phyloP scores from a whole-genome alignment of 1,140 invertebrate species.

The Reticulitermes speratus region DNA sequence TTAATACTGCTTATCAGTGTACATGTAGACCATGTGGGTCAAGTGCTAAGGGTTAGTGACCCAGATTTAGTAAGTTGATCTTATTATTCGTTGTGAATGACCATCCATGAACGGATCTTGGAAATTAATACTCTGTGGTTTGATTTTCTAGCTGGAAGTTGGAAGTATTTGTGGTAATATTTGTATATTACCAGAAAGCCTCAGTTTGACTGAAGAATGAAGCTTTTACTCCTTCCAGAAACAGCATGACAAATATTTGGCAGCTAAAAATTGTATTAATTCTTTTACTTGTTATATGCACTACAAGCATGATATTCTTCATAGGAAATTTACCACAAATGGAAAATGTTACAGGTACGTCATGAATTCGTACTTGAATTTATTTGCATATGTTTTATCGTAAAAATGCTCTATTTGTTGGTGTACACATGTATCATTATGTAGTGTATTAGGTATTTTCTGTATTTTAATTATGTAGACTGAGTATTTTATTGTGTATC shows the following conservation, averaged over 20 bases:
- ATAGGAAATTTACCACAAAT: conserved; percentile 22
- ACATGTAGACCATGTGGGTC: background rate
- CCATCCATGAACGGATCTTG: background rate
- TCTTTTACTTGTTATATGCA: conserved; percentile 11
- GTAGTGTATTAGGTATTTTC: no score
- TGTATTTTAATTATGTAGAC: no score
- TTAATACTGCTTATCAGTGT: background rate
- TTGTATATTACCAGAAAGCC: background rate
- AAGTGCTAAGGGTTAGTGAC: background rate
- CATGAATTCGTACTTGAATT: background rate
- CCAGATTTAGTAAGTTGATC: background rate
- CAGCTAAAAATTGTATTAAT: conserved; percentile 21
- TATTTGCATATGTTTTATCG: no score
- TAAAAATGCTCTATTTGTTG: no score
- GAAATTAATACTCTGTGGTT: background rate
- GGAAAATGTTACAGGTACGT: conserved; percentile 8
- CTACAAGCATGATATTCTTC: conserved; percentile 24
- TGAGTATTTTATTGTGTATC: no score
- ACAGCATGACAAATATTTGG: conserved; percentile 15
- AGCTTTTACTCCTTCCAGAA: background rate
- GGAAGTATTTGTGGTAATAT: background rate
- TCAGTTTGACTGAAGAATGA: background rate
- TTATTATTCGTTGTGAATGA: background rate
- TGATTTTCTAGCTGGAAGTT: background rate
- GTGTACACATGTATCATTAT: no score